Base-by-base conservation (phyloP, 1,140 invertebrate species). In the Heliothis virescens region DNA sequence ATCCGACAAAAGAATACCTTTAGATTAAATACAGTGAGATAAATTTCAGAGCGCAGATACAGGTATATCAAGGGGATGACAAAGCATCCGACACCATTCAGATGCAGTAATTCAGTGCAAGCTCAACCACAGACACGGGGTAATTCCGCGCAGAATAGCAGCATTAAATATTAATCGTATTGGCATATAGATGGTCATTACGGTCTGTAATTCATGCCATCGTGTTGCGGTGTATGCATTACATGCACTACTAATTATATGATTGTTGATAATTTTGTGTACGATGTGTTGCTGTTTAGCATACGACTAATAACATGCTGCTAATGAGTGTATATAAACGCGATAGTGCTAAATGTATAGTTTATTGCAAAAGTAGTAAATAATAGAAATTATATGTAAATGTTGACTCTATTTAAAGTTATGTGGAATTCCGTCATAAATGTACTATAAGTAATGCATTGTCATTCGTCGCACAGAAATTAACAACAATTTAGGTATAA, bases 121-220 rank as follows among this genome's bases (percentile, higher is more conserved):
- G 88, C 89, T 89, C 87, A 86, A 88, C 87, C 84, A 89, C 88
- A 90, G 89, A 87, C 87, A 87, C 82, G 86, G 83, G 87, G 88
- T 92, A 92, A 94, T 94, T 91, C 84, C 84, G 84, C 79, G 82
- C 88, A 89, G 89, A 90, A 89, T 89, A 87, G 87, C 87, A 85
- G 86, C 89, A 90, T 92, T 92, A 91, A 92, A 92, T 93, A 92
- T 92, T 92, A 92, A 94, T 92, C 86, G 89, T 89, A 91, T 92
- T 91, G 91, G 90, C 89, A 90, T 90, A 91, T 90, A 90, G 88
- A 89, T 90, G 87, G 88, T 86, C 86, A 89, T 90, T 90, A 91
- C 87, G 80, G 81, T 81, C 80, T 87, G 89, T 89, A 85, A 85
- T 85, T 84, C 81, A 85, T 79, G 80, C 73, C 71, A 69, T 74